Percentiles rank a stretch among this genome's conserved stretches.
Evolutionary conservation across 2,888 invertebrate genomes (phyloP).

Genomic region (Hololepta plana): DNA sequence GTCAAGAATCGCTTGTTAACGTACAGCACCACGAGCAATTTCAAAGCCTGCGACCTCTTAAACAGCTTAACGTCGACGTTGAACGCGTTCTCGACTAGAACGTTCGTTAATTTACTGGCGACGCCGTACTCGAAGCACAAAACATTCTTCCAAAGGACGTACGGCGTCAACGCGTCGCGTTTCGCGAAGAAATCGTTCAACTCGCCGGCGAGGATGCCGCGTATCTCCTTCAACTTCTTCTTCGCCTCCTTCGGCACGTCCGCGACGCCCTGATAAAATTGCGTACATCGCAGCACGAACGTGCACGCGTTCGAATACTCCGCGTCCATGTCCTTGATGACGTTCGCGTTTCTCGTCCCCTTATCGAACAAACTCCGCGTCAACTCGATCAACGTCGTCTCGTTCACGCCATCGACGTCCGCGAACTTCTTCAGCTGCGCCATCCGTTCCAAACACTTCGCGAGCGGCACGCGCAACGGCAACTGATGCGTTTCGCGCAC

Average conservation of each 20-base stretch:
- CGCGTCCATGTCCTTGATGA: constrained; percentile 47
- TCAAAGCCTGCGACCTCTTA: constrained; percentile 46
- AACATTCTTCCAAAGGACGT: constrained; percentile 44
- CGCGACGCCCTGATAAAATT: constrained; percentile 28
- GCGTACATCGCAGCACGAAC: constrained; percentile 43
- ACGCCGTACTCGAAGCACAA: constrained; percentile 47
- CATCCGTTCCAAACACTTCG: constrained; percentile 40
- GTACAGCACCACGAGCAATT: constrained; percentile 46
- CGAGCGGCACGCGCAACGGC: constrained; percentile 43
- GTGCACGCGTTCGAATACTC: constrained; percentile 43
- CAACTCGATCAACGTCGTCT: constrained; percentile 34
- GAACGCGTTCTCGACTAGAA: constrained; percentile 41
- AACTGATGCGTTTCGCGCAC: constrained; percentile 48
- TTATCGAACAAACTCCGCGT: constrained; percentile 40
- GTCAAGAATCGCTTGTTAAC: constrained; percentile 33
- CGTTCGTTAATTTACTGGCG: constrained; percentile 36
- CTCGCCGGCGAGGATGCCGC: constrained; percentile 33
- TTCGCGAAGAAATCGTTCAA: constrained; percentile 41
- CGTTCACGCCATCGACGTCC: constrained; percentile 34
- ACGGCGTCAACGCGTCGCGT: constrained; percentile 44
- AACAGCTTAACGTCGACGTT: constrained; percentile 41
- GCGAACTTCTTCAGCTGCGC: constrained; percentile 41
- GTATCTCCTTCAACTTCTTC: constrained; percentile 24
- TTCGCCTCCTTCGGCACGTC: constrained; percentile 22
- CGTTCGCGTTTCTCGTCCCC: constrained; percentile 40